These are phyloP conservation scores for Pollachius pollachius DNA, from an alignment of 2,113 vertebrate species.

Conservation along the genomic window DNA sequence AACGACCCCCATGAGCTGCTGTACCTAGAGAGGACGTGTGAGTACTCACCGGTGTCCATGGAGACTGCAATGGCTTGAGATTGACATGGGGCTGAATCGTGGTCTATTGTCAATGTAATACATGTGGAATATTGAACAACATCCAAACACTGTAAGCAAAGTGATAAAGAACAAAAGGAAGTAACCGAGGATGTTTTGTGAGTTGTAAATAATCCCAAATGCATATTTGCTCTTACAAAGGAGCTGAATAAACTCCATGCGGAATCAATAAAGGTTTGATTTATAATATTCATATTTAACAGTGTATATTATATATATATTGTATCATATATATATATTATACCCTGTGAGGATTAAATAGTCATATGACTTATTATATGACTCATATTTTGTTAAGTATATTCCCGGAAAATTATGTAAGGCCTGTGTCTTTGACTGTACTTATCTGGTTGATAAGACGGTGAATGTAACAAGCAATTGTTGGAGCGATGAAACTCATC, in stretches of 20 bases:
- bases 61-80: neutral
- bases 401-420: conserved; percentile 52
- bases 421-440: conserved; percentile 38
- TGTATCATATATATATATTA: neutral
- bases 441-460: conserved; percentile 54
- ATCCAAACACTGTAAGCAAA: too few relatives aligned
- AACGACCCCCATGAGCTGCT: conserved; percentile 38
- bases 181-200: too few relatives aligned
- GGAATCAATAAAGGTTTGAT: neutral
- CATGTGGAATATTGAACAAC: too few relatives aligned
- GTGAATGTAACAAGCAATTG: conserved; percentile 28
- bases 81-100: neutral
- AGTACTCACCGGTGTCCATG: conserved; percentile 44
- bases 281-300: neutral
- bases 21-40: conserved; percentile 62
- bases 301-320: too few relatives aligned
- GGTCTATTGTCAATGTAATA: too few relatives aligned
- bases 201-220: too few relatives aligned
- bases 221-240: neutral
- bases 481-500: neutral
- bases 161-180: too few relatives aligned
- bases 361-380: neutral
- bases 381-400: neutral
- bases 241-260: neutral
- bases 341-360: neutral